Base-by-base conservation (phyloP, 2,888 invertebrate genomes). In the Mechanitis mazaeus region DNA sequence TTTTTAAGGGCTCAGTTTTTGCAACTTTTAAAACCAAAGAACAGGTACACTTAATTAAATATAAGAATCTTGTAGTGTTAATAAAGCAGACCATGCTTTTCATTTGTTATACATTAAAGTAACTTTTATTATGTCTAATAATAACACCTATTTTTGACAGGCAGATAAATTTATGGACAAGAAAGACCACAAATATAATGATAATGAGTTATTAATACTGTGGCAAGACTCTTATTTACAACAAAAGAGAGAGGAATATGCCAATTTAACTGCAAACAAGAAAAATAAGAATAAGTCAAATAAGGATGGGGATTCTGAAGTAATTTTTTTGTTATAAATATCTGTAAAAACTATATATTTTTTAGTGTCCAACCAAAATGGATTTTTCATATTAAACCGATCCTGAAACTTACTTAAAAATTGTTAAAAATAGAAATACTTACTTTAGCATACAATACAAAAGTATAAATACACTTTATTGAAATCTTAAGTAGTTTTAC, bases 1-100 rank as follows among this genome's bases (percentile, higher is more conserved):
- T 92, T 64, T 97, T 97, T 78, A 97, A 98, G 87, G 99, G 98
- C 57, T 98, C 98, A 1, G 94, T 98, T 56, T 98, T 98, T 82
- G 93, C 94, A 9, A 95, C 96, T 4, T 99, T 98, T 82, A 93
- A 94, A 72, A 94, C 93, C 42, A 91, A 93, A 59, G 97, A 97
- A 60, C 93, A 93, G 82, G 89, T 88, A 72, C 66, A 42, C 47
- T 54, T 55, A 50, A 50, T 47, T 20, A 47, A 47, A 35, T 35
- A 35, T 35, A 35, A 20, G 35, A 35, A 35, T 3, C 35, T 35
- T 42, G 42, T 42, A 9, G 9, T 42, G 35, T 35, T 35, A 4
- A 50, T 50, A 7, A n/a, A 31, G 31, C 31, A 50, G 12, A 31
- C 6, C 9, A 50, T 50, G 7, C 11, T 11, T 50, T 28, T 47